phyloP scores from a whole-genome alignment of 1,140 invertebrate species.

The Calliphora vicina region DNA sequence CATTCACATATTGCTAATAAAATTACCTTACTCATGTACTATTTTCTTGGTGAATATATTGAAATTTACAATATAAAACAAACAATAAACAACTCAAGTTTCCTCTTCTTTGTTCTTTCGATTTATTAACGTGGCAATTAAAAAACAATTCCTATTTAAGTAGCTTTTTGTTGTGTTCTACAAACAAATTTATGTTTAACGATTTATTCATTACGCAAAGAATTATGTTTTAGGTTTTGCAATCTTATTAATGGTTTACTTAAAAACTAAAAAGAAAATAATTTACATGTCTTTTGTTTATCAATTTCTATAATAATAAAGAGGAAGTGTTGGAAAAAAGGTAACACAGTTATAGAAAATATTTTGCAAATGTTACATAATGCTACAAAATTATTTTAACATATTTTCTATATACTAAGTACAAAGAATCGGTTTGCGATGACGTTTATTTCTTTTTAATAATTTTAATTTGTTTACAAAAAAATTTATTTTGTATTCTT shows the following conservation, averaged over 20 bases:
- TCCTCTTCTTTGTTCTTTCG: not conserved
- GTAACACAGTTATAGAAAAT: not conserved
- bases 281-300: constrained; percentile 16
- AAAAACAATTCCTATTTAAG: not conserved
- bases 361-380: not conserved
- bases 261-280: constrained; percentile 6
- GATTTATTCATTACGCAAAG: not conserved
- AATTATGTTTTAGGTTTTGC: too few species aligned
- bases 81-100: not conserved
- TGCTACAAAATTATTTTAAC: not conserved
- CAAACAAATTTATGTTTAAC: too few species aligned
- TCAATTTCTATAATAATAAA: not conserved
- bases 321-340: not conserved
- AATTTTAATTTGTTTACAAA: constrained; percentile 34
- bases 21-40: too few species aligned
- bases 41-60: too few species aligned
- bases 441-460: too few species aligned
- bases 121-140: not conserved
- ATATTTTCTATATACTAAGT: not conserved
- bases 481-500: too few species aligned
- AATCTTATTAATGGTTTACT: not conserved
- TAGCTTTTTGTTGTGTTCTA: not conserved
- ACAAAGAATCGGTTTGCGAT: constrained; percentile 55
- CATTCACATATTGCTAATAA: too few species aligned
- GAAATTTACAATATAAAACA: too few species aligned